phyloP scores from a whole-genome alignment of 1,140 invertebrate genomes.

The Apis cerana region DNA sequence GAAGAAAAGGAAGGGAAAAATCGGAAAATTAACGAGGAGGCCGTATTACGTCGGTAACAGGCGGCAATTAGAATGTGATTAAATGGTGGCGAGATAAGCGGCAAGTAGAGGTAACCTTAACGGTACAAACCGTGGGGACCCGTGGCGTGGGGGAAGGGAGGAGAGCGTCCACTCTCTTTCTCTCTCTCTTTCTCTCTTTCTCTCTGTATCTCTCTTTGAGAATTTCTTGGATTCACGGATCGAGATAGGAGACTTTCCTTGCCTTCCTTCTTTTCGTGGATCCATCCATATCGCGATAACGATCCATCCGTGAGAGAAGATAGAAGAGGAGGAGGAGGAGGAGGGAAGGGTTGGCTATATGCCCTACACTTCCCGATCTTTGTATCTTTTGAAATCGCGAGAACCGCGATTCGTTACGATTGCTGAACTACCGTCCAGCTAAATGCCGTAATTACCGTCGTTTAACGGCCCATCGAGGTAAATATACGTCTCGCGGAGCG shows the following conservation, averaged over 20 bases:
- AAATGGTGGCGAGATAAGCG: slow-evolving; percentile 28
- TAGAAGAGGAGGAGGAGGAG: no score
- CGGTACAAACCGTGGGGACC: slow-evolving; percentile 7
- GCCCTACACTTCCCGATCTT: not conserved
- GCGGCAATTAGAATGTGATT: slow-evolving; percentile 42
- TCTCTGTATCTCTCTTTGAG: not conserved
- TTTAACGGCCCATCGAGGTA: slow-evolving; percentile 29
- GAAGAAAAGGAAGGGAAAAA: not conserved
- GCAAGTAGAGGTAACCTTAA: slow-evolving; percentile 33
- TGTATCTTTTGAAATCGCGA: slow-evolving; percentile 34
- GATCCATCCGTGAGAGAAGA: slow-evolving; percentile 1
- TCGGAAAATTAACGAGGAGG: slow-evolving; percentile 31
- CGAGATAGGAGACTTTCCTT: slow-evolving; percentile 19
- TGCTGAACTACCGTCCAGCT: slow-evolving; percentile 40
- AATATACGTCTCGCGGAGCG: slow-evolving; percentile 31
- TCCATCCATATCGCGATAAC: slow-evolving; percentile 9
- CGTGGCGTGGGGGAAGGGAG: not conserved
- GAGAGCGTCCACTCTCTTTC: not conserved
- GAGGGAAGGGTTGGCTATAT: no score
- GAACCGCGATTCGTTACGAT: slow-evolving; percentile 38
- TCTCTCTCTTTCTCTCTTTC: no score
- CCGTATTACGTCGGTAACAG: slow-evolving; percentile 37
- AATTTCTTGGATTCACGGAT: slow-evolving; percentile 27
- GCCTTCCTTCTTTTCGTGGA: not conserved
- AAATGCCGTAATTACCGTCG: slow-evolving; percentile 39